Evolutionary conservation across 2,888 invertebrate genomes (phyloP), one percentile per base, ranked within the genome.

Genomic region (Chironomus tentans): DNA sequence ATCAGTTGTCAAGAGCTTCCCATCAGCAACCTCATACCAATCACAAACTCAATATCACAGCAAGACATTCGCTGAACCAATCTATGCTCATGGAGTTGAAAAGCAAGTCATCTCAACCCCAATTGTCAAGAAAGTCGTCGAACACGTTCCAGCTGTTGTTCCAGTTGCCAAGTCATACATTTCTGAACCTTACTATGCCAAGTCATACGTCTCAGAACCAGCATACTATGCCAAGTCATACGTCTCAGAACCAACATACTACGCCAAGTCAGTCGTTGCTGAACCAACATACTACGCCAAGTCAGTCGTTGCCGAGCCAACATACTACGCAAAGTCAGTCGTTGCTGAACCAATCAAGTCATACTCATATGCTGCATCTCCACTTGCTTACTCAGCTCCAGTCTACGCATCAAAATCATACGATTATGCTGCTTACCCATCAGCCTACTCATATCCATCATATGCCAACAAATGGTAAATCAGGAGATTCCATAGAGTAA

Each of bases 71-170:
- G 74, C 50, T 24, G 74, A 74, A 28, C 74, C 74, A 65, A 74
- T 74, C 74, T 74, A 74, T 13, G 65, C 74, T 68, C 74, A 74
- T 74, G 74, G 74, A 68, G 74, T 74, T 22, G 21, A 74, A 21
- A 74, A 74, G 21, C 22, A 65, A 13, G n/a, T 24, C 48, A 21
- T 74, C 68, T 18, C n/a, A 12, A 68, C 68, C 0, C 74, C 74
- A 74, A 15, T 68, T 46, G 65, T 68, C 68, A 74, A 74, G 74
- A 68, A 38, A 12, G 10, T 15, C 18, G 72, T 72, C 6, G 72
- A 72, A 24, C 61, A 72, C 4, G 72, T 72, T 3, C 61, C 61
- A 18, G 68, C 21, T 13, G 68, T 21, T 13, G 56, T 21, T 56
- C 21, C 15, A 47, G 56, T 62, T 28, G 28, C 50, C 61, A 62